phyloP scores from a whole-genome alignment of 1,140 invertebrate species.

The Papilio helenus region DNA sequence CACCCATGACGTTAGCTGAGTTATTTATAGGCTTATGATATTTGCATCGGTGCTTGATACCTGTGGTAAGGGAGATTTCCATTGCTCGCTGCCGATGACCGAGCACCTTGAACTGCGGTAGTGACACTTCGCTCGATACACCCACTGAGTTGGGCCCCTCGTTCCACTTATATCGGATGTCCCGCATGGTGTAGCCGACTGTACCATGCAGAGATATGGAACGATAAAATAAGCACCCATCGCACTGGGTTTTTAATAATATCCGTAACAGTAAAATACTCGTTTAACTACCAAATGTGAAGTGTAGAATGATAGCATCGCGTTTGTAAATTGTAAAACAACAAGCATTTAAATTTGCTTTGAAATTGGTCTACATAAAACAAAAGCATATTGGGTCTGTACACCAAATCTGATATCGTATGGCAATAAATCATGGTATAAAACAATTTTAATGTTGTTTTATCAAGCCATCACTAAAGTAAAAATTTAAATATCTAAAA shows the following conservation, averaged over 20 bases:
- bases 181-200: slow-evolving; percentile 98
- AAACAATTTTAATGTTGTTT: slow-evolving; percentile 40
- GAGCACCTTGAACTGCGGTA: slow-evolving; percentile 97
- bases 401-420: slow-evolving; percentile 38
- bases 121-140: slow-evolving; percentile 95
- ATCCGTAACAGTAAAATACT: slow-evolving; percentile 67
- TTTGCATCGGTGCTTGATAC: slow-evolving; percentile 82
- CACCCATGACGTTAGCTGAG: slow-evolving; percentile 25
- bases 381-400: slow-evolving; percentile 54
- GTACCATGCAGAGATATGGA: slow-evolving; percentile 84
- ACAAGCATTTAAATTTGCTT: slow-evolving; percentile 53
- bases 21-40: slow-evolving; percentile 30
- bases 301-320: slow-evolving; percentile 48
- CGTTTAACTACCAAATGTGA: slow-evolving; percentile 52
- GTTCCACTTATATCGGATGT: slow-evolving; percentile 98
- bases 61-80: slow-evolving; percentile 96
- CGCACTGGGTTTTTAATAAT: slow-evolving; percentile 83
- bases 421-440: slow-evolving; percentile 36
- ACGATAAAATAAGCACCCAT: slow-evolving; percentile 86
- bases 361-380: slow-evolving; percentile 55
- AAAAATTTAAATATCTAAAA: slow-evolving; percentile 39
- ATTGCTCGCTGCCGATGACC: slow-evolving; percentile 94
- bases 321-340: slow-evolving; percentile 38
- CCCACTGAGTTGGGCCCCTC: slow-evolving; percentile 95
- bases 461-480: slow-evolving; percentile 42